Base-by-base conservation (phyloP, 2,888 invertebrate genomes). In the Schizotus pectinicornis region DNA sequence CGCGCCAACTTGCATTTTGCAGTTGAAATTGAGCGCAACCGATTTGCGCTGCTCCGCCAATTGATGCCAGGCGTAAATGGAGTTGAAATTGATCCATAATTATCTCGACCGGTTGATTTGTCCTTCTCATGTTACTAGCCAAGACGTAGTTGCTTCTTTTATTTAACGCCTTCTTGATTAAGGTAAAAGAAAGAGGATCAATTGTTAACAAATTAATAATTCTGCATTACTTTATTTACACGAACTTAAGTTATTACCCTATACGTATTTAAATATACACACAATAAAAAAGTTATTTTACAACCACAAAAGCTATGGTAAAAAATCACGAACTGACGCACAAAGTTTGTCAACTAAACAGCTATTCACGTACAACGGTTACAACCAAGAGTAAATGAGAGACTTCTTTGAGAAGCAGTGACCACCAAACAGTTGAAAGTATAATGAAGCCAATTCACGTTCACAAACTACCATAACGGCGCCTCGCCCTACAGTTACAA, bases 271-370 rank as follows among this genome's bases (percentile, higher is more conserved):
- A 61, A 61, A 67, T 62, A 63, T 66, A 66, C 63, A 63, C 57
- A 66, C 58, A 66, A 63, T 64, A 63, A 66, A 67, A 62, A 67
- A 58, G 61, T 64, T 67, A 67, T 66, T 62, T 66, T 65, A 65
- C 65, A 67, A 64, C 62, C 61, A 63, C 59, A 50, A 63, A 66
- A 22, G 48, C 51, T 61, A 60, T 33, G 49, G 50, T 49, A 41
- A 56, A 60, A 56, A 59, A 41, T 56, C 56, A 60, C 56, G 39
- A 46, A 45, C 36, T 56, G 46, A 56, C 51, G 47, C 47, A 56
- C 43, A 37, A 50, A 41, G 46, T 50, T 35, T 46, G 36, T 36
- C 51, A 47, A 51, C 11, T 47, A 41, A 42, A 50, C n/a, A 46
- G 11, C 61, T 56, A 54, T 57, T 36, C 51, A 61, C 48, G 59